Percentiles rank a stretch among this genome's conserved stretches.
Conservation (phyloP, 1,140 invertebrate species). For the Monomorium pharaonis region DNA sequence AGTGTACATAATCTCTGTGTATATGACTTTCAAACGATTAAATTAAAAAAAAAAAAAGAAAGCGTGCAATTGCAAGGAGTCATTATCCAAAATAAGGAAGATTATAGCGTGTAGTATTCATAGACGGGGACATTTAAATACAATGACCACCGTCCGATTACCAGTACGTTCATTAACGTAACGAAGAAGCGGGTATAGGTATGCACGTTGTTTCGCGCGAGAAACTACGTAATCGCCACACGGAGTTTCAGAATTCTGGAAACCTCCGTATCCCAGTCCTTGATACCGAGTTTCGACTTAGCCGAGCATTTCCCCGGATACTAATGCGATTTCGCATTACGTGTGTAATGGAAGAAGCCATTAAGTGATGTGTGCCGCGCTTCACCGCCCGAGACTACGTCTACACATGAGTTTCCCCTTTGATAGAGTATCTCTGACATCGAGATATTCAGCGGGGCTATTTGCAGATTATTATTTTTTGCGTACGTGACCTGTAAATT, state of each 20-base stretch:
- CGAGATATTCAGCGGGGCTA: neutral
- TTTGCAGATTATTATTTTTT: constrained; percentile 25
- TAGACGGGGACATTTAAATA: constrained; percentile 9
- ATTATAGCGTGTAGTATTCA: neutral
- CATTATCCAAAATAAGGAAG: constrained; percentile 16
- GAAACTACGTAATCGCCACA: constrained; percentile 45
- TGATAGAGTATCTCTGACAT: constrained; percentile 14
- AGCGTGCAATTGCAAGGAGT: neutral
- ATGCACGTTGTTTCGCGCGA: constrained; percentile 6
- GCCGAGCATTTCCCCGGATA: constrained; percentile 33
- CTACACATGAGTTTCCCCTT: neutral
- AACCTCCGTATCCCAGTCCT: constrained; percentile 34
- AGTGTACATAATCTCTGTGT: neutral
- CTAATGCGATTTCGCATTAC: constrained; percentile 65
- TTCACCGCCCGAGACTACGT: neutral
- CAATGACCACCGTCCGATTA: constrained; percentile 47
- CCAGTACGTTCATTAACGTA: constrained; percentile 42
- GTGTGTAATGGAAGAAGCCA: constrained; percentile 67
- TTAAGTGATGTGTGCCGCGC: constrained; percentile 49
- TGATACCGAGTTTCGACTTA: constrained; percentile 52
- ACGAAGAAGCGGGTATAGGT: constrained; percentile 34
- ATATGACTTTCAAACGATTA: neutral
- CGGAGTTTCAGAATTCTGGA: constrained; percentile 51
- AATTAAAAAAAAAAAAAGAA: neutral
- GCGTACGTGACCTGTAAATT: neutral